Evolutionary conservation across 2,113 vertebrate genomes (phyloP), one percentile per base, ranked within the genome.

Genomic region (Scomber scombrus): DNA sequence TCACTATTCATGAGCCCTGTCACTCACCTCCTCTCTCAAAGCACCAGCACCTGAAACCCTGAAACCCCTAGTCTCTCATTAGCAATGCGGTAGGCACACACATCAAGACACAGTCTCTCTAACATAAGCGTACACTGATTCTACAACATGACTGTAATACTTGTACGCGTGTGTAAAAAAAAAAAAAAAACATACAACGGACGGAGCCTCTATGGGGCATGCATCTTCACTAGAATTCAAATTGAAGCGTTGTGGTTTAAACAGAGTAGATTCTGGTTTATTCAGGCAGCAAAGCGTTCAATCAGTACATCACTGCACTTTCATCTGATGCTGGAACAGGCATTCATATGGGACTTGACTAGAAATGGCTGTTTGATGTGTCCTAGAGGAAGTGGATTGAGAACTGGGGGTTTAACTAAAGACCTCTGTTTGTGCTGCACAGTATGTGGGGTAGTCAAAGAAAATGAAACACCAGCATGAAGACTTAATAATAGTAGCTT

Each of bases 1-100:
- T 95, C 90, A 94, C 92, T 95, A 94, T 95, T 94, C 92, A 95
- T 95, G 93, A 95, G 91, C 82, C 87, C 82, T 84, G 90, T 89
- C 92, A 92, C 88, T 93, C 91, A 92, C 86, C 89, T 89, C 52
- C 85, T 80, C 86, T 91, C 90, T 93, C 89, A 89, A 76, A 78
- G 82, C 86, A 74, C 66, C 67, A 50, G 58, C 85, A 90, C 91
- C 91, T 92, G 79, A 90, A 91, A 71, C 83, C 85, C 80, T 85
- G 60, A 85, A 89, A 79, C 70, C 88, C 81, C 88, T 21, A 65
- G 90, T 89, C 88, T 84, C 85, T 93, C 90, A 91, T 93, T 93
- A 94, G 82, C 66, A 67, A 85, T 82, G 75, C 75, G 68, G 78
- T 11, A 75, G 75, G 47, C 70, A 51, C 52, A 47, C 69, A 69